These are phyloP conservation scores for Lycocerus yunnanus DNA, from an alignment of 2,888 invertebrate genomes.

Conservation along the genomic window DNA sequence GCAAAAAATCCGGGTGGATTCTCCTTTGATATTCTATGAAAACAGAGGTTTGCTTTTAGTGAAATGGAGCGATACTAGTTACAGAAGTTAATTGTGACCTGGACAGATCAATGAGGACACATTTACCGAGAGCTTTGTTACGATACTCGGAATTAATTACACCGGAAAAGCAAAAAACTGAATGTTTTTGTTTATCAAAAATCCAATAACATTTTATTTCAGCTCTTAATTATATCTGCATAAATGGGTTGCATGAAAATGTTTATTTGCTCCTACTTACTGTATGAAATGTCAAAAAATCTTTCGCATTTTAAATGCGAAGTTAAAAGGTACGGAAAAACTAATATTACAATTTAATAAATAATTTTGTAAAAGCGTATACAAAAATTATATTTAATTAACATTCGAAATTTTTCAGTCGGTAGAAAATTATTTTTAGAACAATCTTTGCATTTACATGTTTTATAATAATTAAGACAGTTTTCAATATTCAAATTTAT, in stretches of 20 bases:
- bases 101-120: neutral
- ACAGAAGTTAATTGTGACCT: neutral
- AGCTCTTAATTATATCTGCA: neutral
- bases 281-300: neutral
- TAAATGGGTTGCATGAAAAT: neutral
- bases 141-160: neutral
- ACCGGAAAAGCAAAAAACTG: neutral
- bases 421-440: neutral
- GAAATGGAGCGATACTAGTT: neutral
- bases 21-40: neutral
- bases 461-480: neutral
- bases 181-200: neutral
- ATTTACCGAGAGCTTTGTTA: neutral
- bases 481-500: neutral
- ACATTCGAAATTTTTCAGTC: neutral
- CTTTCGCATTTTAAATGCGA: neutral
- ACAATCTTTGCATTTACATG: neutral
- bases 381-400: neutral
- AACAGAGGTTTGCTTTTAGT: slow-evolving; percentile 11
- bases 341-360: neutral
- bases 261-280: neutral
- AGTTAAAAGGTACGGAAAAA: neutral
- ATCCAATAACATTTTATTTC: neutral
- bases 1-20: neutral
- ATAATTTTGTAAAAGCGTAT: no score